Evolutionary conservation across 2,888 invertebrate genomes (phyloP), one percentile per base, ranked within the genome.

Genomic region (Mystacides longicornis): DNA sequence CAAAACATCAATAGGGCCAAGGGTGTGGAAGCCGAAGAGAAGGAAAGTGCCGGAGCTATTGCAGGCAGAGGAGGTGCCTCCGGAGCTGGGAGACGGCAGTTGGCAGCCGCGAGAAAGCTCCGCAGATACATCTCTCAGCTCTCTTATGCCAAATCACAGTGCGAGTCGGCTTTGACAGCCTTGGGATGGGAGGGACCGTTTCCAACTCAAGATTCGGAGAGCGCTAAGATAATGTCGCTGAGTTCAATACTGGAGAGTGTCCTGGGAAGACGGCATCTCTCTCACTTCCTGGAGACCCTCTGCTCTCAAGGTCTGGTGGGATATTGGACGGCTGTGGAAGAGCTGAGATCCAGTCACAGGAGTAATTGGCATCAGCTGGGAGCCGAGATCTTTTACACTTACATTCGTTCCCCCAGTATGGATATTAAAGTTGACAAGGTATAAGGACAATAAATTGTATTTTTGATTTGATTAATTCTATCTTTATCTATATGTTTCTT

Each of bases 301-400:
- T 88, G 89, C 63, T 87, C 88, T 23, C 89, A 90, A 67, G 87
- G 88, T n/a, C 71, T 92, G 54, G 83, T 93, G 5, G 87, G 91
- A 0, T 93, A 87, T 67, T 93, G 92, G 86, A 83, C 82, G 64
- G 88, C 89, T 0, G 91, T 92, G 0, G 92, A 93, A 66, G 90
- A 92, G 69, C 71, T 94, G 59, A 81, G 88, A 61, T 79, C 81
- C 55, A 82, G 89, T n/a, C 83, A 85, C 48, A 79, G 87, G 62
- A 83, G 83, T 58, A 82, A 82, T 62, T 87, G 87, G 82, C 92
- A 93, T 71, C 89, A 93, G 65, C 73, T 92, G 23, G 94, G 89
- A 9, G 89, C 90, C n/a, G 93, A 93, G 71, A 89, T 93, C 65
- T 93, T 90, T 72, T 92, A 93, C 67, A 90, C 89, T 2, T 93